Base-by-base conservation (phyloP, 2,113 vertebrate species). In the Festucalex cinctus region DNA sequence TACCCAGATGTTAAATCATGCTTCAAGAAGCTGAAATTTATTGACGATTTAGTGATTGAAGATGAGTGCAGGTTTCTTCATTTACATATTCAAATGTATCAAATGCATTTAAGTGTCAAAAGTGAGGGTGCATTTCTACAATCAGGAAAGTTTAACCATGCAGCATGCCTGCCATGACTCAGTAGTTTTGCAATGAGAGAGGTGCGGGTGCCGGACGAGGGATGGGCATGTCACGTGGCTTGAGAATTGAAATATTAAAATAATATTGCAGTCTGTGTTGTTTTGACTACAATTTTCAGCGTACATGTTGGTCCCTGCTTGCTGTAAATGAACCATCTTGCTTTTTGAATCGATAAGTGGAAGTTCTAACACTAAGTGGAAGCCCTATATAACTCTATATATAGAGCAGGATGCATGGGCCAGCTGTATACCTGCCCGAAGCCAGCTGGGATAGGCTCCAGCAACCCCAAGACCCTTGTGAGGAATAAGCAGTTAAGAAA, bases 141-240 rank as follows among this genome's bases (percentile, higher is more conserved):
- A 22, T 14, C 36, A n/a, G 16, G 35, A 8, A 59, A 24, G 59
- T 61, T 62, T 26, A 62, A 41, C 37, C 2, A 24, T 62, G 60
- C 22, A 44, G 41, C 20, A 14, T 9, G 35, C 43, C 10, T 36
- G 56, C 43, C 41, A 41, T 79, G 82, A 73, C 71, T 79, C 83
- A 76, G 69, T 66, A 36, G 57, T 74, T 79, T 61, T 68, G 6
- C 16, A 39, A 8, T 22, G 20, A 6, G 14, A 39, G 17, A 37
- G 36, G n/a, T 60, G 57, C 9, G 22, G 28, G 28, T 32, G 28
- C 28, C 2, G 2, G 28, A 32, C 28, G 20, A 58, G 53, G 56
- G 64, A n/a, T 57, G 78, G 24, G n/a, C 14, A 28, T 16, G 41
- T 63, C 66, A 73, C 16, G 51, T 76, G 56, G 72, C 39, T 46